Conservation (phyloP, 1,140 invertebrate genomes). For the Calosoma granatense region DNA sequence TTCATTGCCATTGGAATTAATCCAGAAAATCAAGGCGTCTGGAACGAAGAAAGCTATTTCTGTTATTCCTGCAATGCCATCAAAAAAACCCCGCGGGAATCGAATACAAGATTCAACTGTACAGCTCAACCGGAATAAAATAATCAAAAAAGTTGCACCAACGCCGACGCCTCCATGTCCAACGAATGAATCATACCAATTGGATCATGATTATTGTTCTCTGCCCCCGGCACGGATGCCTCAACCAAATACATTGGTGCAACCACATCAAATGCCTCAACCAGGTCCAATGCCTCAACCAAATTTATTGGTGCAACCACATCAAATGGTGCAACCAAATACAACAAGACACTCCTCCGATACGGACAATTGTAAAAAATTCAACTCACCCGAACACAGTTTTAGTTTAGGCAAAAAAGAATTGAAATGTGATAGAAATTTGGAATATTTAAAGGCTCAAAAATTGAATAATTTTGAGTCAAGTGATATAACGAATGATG, state of each 20-base stretch:
- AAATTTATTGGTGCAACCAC: background rate
- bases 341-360: background rate
- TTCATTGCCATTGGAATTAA: constrained; percentile 25
- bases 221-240: background rate
- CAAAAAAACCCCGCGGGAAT: constrained; percentile 15
- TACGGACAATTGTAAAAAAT: background rate
- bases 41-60: constrained; percentile 28
- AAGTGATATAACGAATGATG: background rate
- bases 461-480: background rate
- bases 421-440: background rate
- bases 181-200: constrained; percentile 15
- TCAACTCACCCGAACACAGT: background rate
- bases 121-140: constrained; percentile 12
- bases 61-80: constrained; percentile 27
- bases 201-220: constrained; percentile 30
- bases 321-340: background rate
- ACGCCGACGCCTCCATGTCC: too few relatives aligned
- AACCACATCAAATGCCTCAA: background rate
- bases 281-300: too few relatives aligned
- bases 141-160: constrained; percentile 8
- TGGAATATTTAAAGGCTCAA: background rate
- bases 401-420: too few relatives aligned
- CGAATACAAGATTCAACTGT: background rate
- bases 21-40: constrained; percentile 25
- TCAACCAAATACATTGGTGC: background rate